Evolutionary conservation across 1,140 invertebrate genomes (phyloP), one percentile per base, ranked within the genome.

Genomic region (Eupristina koningsbergeri): DNA sequence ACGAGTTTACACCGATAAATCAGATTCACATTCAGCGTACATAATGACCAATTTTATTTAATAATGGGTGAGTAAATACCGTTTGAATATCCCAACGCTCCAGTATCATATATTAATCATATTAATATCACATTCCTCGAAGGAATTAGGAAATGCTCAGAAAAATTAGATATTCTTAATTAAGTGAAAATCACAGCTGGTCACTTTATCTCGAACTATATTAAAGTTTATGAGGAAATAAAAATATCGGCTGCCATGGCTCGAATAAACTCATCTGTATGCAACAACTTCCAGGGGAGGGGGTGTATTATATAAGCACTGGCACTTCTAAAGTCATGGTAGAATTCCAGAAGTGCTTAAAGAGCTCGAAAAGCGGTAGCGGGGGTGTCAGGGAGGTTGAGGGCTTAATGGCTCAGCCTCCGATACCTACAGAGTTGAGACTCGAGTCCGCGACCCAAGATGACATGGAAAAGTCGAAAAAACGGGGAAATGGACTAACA

Each of bases 271-370:
- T 58, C 41, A 45, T 61, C 31, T 64, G 36, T 34, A 11, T 34
- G 26, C 0, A 58, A 58, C 53, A 58, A 26, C 53, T 26, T 58
- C 53, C 7, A 0, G 22, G 22, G 29, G 29, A 47, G 77, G 36
- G 61, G 9, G 77, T 9, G 7, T 22, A 61, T 82, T 82, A 53
- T 67, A 31, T 58, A 82, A 45, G 53, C 47, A 17, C 13, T 36
- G 67, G 9, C 17, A 84, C 69, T 84, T 81, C 29, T 17, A 78
- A 85, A 85, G 64, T 85, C 84, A 79, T 81, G 84, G 81, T 80
- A 11, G 83, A 78, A 88, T 88, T 88, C 85, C 87, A 88, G 88
- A 88, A 88, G 87, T 87, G 88, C 88, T 89, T 89, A 87, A 89
- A 77, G 61, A 87, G 85, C 86, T 84, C 87, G 86, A 89, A 89